Conservation (phyloP, 64 coral and sea anemone species). For the Dendronephthya gigantea region DNA sequence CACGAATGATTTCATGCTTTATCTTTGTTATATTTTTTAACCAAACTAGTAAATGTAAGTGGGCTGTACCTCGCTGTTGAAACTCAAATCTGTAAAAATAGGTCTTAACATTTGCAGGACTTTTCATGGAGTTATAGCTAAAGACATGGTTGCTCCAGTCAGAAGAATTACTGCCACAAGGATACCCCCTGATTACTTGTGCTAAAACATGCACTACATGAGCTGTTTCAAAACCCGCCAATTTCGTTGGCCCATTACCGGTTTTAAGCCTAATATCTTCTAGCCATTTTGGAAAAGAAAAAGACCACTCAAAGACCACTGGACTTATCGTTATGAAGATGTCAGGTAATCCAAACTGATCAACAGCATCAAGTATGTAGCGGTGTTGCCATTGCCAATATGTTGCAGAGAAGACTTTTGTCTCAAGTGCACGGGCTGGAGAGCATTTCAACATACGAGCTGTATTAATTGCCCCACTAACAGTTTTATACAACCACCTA, state of each 20-base stretch:
- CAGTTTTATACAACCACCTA: constrained; percentile 40
- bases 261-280: background rate
- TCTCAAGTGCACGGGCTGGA: background rate
- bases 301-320: constrained; percentile 39
- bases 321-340: constrained; percentile 34
- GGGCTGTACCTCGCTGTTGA: constrained; percentile 39
- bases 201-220: constrained; percentile 33
- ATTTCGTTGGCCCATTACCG: background rate
- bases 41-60: constrained; percentile 53
- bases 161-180: constrained; percentile 18
- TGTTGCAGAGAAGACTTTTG: constrained; percentile 27
- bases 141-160: constrained; percentile 26
- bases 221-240: background rate
- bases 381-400: constrained; percentile 52
- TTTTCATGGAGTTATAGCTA: background rate
- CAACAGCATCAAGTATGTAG: constrained; percentile 28
- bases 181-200: constrained; percentile 31
- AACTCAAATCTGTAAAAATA: constrained; percentile 54
- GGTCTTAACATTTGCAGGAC: background rate
- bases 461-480: constrained; percentile 24
- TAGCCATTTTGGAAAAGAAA: constrained; percentile 31
- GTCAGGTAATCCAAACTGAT: constrained; percentile 27
- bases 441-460: background rate
- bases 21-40: constrained; percentile 1
- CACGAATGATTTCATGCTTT: background rate